These are phyloP conservation scores for Acropora yongei DNA, from an alignment of 64 coral and sea anemone genomes.

Conservation along the genomic window DNA sequence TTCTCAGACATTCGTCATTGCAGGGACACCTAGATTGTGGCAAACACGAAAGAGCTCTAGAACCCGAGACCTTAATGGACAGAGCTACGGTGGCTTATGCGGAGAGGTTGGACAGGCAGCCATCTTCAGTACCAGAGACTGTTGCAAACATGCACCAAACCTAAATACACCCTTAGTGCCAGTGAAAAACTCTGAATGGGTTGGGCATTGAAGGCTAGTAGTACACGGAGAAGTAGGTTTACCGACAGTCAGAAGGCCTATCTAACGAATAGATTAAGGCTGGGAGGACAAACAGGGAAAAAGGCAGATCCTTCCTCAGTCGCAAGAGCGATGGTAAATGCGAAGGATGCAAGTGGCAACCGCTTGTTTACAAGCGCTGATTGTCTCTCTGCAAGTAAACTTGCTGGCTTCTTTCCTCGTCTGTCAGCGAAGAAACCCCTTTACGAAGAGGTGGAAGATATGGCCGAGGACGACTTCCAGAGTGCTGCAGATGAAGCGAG, in stretches of 20 bases:
- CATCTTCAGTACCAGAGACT: neutral
- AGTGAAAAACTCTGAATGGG: neutral
- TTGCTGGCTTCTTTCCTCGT: too few species aligned
- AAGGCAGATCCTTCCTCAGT: conserved; percentile 5
- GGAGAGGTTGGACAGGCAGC: neutral
- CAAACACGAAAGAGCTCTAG: too few species aligned
- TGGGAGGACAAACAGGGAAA: neutral
- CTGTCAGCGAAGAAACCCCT: too few species aligned
- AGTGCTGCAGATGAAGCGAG: too few species aligned
- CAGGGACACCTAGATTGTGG: neutral
- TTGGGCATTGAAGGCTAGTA: neutral
- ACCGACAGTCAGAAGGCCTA: neutral
- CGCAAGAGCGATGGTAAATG: neutral
- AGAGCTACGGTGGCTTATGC: neutral
- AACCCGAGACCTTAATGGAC: neutral
- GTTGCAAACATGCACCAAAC: neutral
- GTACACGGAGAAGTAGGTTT: neutral
- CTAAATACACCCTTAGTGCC: neutral
- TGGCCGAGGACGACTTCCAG: too few species aligned
- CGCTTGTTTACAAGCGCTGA: too few species aligned
- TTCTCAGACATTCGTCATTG: neutral
- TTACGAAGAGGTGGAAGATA: too few species aligned
- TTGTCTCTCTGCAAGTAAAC: too few species aligned
- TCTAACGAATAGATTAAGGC: neutral
- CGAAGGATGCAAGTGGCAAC: too few species aligned